A percentile compares a stretch with the other conserved stretches of the same genome.
These are phyloP conservation scores for Leuciscus waleckii DNA, from an alignment of 2,797 vertebrate species.

Conservation along the genomic window DNA sequence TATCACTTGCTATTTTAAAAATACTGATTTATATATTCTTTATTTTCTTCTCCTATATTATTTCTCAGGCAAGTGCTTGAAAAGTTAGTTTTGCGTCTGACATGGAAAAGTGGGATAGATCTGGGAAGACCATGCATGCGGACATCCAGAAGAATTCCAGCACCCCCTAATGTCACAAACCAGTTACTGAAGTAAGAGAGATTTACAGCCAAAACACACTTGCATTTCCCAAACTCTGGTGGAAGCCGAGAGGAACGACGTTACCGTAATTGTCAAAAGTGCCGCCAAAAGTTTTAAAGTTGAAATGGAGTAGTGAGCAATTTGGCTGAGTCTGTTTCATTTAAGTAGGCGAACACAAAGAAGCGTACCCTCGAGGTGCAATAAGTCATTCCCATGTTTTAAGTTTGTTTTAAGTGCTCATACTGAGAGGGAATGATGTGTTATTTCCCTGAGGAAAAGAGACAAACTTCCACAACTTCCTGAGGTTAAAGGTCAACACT, in stretches of 20 bases:
- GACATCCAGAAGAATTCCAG: conserved; percentile 77
- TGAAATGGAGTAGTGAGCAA: conserved; percentile 53
- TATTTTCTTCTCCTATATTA: background rate
- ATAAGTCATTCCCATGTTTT: conserved; percentile 75
- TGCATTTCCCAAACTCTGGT: conserved; percentile 14
- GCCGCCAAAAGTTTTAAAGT: conserved; percentile 36
- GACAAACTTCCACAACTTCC: conserved; percentile 62
- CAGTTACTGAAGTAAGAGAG: conserved; percentile 66
- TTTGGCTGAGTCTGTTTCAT: conserved; percentile 56
- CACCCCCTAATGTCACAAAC: conserved; percentile 80
- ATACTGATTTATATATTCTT: background rate
- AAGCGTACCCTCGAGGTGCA: conserved; percentile 76
- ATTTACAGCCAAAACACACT: background rate
- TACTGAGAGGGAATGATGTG: conserved; percentile 72
- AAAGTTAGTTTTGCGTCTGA: conserved; percentile 34
- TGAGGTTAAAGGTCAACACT: conserved; percentile 24
- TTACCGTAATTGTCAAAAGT: conserved; percentile 24
- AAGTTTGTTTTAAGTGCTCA: conserved; percentile 67
- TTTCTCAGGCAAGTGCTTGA: conserved; percentile 35
- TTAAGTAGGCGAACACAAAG: conserved; percentile 67
- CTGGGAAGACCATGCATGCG: background rate
- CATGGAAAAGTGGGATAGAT: background rate
- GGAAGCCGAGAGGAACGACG: conserved; percentile 15
- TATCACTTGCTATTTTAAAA: background rate
- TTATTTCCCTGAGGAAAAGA: conserved; percentile 74